Evolutionary conservation across 2,797 vertebrate genomes (phyloP).

Genomic region (Amphiprion clarkii): DNA sequence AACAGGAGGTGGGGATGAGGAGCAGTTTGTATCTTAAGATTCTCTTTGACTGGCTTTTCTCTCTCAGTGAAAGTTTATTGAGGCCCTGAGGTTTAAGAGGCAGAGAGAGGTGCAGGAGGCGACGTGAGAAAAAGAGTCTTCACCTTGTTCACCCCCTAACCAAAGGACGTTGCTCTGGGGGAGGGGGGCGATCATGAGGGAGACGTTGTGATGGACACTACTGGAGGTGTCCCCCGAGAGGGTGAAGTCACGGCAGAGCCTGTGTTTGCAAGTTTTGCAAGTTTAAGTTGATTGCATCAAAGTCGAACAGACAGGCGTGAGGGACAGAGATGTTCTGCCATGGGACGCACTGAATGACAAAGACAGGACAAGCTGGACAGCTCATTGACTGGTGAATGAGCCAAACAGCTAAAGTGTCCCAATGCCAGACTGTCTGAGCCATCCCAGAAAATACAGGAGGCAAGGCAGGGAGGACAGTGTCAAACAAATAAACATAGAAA

Average conservation of each 20-base stretch:
- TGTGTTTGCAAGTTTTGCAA: slow-evolving; percentile 16
- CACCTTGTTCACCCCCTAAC: slow-evolving; percentile 30
- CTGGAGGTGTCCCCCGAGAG: slow-evolving; percentile 10
- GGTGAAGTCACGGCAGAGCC: slow-evolving; percentile 33
- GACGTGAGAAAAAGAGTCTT: slow-evolving; percentile 22
- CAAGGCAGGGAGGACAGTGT: slow-evolving; percentile 21
- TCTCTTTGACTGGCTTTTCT: slow-evolving; percentile 52
- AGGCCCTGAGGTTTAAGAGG: slow-evolving; percentile 88
- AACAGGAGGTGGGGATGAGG: slow-evolving; percentile 54
- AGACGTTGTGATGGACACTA: slow-evolving; percentile 23
- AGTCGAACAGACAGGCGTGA: slow-evolving; percentile 41
- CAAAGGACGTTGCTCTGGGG: slow-evolving; percentile 23
- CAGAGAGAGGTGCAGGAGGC: slow-evolving; percentile 66
- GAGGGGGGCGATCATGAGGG: slow-evolving; percentile 20
- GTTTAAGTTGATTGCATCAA: slow-evolving; percentile 62
- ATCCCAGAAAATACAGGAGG: slow-evolving; percentile 31
- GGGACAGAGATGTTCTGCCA: slow-evolving; percentile 40
- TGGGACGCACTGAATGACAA: slow-evolving; percentile 31
- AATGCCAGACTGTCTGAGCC: slow-evolving; percentile 39
- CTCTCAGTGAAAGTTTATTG: slow-evolving; percentile 74
- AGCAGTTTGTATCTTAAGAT: slow-evolving; percentile 50
- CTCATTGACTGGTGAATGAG: slow-evolving; percentile 44
- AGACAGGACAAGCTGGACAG: slow-evolving; percentile 36
- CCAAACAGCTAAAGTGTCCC: slow-evolving; percentile 31
- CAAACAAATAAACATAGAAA: slow-evolving; percentile 24